These are phyloP conservation scores for Bembecia ichneumoniformis DNA, from an alignment of 2,888 invertebrate species.

Conservation along the genomic window DNA sequence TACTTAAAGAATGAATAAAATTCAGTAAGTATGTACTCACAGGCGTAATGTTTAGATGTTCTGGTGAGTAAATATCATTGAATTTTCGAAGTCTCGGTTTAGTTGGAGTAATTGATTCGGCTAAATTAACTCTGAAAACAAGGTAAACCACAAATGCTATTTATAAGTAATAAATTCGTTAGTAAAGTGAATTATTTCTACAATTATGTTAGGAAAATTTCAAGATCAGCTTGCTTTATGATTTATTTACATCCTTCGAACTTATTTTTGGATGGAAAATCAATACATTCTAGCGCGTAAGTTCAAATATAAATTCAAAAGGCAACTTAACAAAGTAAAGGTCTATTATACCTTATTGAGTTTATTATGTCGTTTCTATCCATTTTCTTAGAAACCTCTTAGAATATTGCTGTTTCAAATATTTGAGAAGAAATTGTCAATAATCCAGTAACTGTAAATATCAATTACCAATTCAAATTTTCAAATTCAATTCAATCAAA, in stretches of 20 bases:
- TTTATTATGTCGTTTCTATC: neutral
- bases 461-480: too few relatives aligned
- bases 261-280: conserved; percentile 66
- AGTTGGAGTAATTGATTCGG: conserved; percentile 30
- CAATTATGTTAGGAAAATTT: neutral
- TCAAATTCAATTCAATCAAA: too few relatives aligned
- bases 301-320: conserved; percentile 37
- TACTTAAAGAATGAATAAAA: neutral
- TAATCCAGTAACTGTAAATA: too few relatives aligned
- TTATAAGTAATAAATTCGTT: neutral
- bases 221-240: conserved; percentile 40
- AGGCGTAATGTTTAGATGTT: conserved; percentile 60
- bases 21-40: conserved; percentile 38
- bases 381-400: neutral
- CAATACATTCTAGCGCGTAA: conserved; percentile 66
- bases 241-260: conserved; percentile 68
- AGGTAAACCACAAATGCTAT: neutral
- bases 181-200: neutral
- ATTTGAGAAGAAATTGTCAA: too few relatives aligned
- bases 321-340: neutral
- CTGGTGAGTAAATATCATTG: conserved; percentile 60
- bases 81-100: conserved; percentile 56
- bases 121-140: conserved; percentile 26
- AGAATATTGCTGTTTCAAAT: too few relatives aligned
- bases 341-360: neutral